A percentile compares a stretch with the other conserved stretches of the same genome.
Evolutionary conservation across 2,888 invertebrate species (phyloP).

Genomic region (Caenorhabditis drosophilae): DNA sequence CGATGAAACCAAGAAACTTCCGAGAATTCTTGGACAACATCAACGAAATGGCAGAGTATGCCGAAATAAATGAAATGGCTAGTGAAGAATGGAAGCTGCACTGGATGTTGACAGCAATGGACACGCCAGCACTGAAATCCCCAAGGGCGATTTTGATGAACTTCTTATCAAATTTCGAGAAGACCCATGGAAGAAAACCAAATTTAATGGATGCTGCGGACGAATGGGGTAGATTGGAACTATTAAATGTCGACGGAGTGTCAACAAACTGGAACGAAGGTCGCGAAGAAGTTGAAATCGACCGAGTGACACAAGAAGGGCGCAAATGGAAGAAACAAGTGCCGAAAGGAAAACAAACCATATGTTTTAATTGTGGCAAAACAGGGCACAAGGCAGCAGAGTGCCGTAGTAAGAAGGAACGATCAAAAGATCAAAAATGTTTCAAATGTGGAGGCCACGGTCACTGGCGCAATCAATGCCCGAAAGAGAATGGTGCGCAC

Average conservation of each 20-base stretch:
- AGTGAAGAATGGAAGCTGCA: too few relatives aligned
- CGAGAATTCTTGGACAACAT: neutral
- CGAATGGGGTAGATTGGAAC: neutral
- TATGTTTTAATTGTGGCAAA: neutral
- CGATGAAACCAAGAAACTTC: neutral
- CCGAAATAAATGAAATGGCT: neutral
- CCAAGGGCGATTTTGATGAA: neutral
- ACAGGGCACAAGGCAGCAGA: neutral
- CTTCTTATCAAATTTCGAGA: neutral
- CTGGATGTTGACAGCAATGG: neutral
- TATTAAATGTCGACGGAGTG: neutral
- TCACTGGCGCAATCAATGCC: neutral
- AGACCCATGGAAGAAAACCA: too few relatives aligned
- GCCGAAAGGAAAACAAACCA: neutral
- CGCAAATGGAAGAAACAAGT: neutral
- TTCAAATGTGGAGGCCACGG: too few relatives aligned
- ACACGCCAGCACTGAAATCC: too few relatives aligned
- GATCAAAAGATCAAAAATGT: too few relatives aligned
- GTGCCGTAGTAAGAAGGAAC: neutral
- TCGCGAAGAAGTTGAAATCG: neutral
- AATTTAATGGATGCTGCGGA: too few relatives aligned
- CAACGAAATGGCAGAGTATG: neutral
- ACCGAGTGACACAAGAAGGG: neutral
- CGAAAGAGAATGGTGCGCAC: neutral
- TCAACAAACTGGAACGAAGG: neutral